These are phyloP conservation scores for Siderastrea siderea DNA, from an alignment of 92 coral and sea anemone species.

Conservation along the genomic window DNA sequence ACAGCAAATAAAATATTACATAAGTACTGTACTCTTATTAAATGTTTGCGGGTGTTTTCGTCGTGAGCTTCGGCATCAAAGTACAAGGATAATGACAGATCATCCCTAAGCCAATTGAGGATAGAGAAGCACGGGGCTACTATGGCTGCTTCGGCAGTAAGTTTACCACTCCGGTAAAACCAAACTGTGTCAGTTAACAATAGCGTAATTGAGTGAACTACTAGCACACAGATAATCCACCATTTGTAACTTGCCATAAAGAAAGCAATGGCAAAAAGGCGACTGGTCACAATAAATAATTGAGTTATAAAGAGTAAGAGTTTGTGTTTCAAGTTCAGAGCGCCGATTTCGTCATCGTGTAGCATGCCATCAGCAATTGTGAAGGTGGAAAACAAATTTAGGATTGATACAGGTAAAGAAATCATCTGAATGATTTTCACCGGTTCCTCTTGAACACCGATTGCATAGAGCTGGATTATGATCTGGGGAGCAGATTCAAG, in stretches of 20 bases:
- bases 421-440: slow-evolving; percentile 62
- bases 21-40: neutral
- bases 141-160: neutral
- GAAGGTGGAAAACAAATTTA: slow-evolving; percentile 36
- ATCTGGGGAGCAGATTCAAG: slow-evolving; percentile 69
- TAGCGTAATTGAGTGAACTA: slow-evolving; percentile 12
- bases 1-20: neutral
- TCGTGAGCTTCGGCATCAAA: slow-evolving; percentile 10
- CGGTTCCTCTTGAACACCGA: slow-evolving; percentile 48
- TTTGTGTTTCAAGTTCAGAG: slow-evolving; percentile 3
- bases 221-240: slow-evolving; percentile 39
- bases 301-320: slow-evolving; percentile 5
- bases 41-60: slow-evolving; percentile 9
- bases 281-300: slow-evolving; percentile 22
- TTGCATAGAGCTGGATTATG: slow-evolving; percentile 72
- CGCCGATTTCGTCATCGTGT: slow-evolving; percentile 8
- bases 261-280: slow-evolving; percentile 27
- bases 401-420: slow-evolving; percentile 56
- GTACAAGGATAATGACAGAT: slow-evolving; percentile 20
- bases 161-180: neutral
- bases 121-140: neutral
- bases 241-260: slow-evolving; percentile 37
- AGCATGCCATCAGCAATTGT: slow-evolving; percentile 10
- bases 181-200: neutral
- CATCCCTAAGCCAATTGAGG: slow-evolving; percentile 30